These are phyloP conservation scores for Cotesia vestalis DNA, from an alignment of 1,140 invertebrate species.

Conservation along the genomic window DNA sequence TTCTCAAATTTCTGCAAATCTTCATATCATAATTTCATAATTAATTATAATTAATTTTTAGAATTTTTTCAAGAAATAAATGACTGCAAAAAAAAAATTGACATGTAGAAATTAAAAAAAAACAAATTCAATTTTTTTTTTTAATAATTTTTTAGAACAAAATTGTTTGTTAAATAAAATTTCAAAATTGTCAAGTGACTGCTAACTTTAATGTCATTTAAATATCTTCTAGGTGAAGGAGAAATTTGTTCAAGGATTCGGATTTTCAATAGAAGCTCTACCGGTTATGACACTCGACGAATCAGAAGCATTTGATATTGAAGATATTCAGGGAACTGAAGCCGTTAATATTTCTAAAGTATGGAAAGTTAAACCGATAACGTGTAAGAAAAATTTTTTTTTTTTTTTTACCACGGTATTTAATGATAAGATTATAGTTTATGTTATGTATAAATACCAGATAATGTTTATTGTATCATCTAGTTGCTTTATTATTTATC, in stretches of 20 bases:
- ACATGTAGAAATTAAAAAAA: too few species aligned
- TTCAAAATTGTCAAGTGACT: neutral
- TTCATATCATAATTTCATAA: too few species aligned
- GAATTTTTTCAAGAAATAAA: too few species aligned
- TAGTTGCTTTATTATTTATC: neutral
- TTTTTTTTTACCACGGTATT: neutral
- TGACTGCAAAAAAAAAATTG: too few species aligned
- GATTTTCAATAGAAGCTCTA: constrained; percentile 72
- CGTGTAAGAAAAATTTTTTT: constrained; percentile 54
- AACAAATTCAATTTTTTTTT: too few species aligned
- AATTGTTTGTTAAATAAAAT: neutral
- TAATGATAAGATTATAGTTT: neutral
- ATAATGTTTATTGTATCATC: too few species aligned
- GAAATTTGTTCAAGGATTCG: constrained; percentile 69
- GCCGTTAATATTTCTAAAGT: constrained; percentile 53
- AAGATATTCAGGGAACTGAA: constrained; percentile 64
- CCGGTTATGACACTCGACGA: constrained; percentile 70
- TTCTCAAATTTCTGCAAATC: too few species aligned
- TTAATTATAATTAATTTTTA: too few species aligned
- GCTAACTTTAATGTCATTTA: neutral
- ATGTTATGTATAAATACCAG: neutral
- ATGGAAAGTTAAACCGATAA: constrained; percentile 50
- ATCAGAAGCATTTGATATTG: constrained; percentile 70
- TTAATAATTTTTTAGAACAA: too few species aligned
- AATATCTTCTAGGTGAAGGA: constrained; percentile 65